Evolutionary conservation across 2,113 vertebrate genomes (phyloP), one percentile per base, ranked within the genome.

Genomic region (Heteronetta atricapilla): DNA sequence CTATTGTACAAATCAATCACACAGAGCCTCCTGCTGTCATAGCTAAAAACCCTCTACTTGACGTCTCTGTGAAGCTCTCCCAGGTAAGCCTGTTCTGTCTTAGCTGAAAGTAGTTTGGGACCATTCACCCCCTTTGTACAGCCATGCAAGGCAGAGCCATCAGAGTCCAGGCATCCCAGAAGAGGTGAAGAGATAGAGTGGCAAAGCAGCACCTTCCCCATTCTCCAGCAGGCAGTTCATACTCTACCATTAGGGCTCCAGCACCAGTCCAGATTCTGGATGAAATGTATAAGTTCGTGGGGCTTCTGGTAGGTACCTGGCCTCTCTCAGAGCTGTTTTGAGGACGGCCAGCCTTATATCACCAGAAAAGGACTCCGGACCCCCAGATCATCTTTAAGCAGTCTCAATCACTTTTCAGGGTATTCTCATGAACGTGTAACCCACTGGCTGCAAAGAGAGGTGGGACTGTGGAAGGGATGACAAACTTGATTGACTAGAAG

Each of bases 1-100:
- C 34, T 52, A 23, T 56, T 42, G 29, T 34, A 42, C 9, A 34
- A 52, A 72, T 48, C 36, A 78, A 42, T 86, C 55, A 90, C n/a
- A 81, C 19, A 46, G 19, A 76, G 11, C 14, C 10, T 92, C 46
- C 63, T 70, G 26, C 20, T 74, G 11, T 8, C 33, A 66, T 58
- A 0, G 1, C 33, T n/a, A 28, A 56, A 64, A 66, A 72, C 70
- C 13, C 19, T 53, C 31, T 1, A 1, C 44, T 31, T 55, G 42
- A 90, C 67, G 46, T 70, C 80, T n/a, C 69, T 23, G 64, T 31
- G 44, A 83, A 21, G 36, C 3, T 29, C 23, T 63, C 40, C 46
- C 55, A 81, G 20, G 31, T 55, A 80, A 91, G 26, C 17, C 28
- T 79, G 23, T 16, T 86, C 50, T 77, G 10, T 53, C 5, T 44